Conservation (phyloP, 2,113 vertebrate species). For the Prunella fulvescens region DNA sequence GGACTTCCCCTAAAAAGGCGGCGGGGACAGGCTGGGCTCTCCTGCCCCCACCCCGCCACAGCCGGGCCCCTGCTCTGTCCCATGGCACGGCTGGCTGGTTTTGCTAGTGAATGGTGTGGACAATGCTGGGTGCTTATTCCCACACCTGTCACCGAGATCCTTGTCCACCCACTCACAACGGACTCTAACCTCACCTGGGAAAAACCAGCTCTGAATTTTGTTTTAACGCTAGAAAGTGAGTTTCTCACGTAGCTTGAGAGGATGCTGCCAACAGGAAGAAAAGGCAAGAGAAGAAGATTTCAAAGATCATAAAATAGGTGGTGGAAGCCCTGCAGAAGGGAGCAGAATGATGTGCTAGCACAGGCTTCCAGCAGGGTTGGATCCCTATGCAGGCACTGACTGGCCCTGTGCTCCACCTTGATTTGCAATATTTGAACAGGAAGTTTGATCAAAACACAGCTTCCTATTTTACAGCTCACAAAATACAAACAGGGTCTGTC, state of each 20-base stretch:
- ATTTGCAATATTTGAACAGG: neutral
- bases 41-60: neutral
- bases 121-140: neutral
- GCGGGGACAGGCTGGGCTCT: neutral
- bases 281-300: neutral
- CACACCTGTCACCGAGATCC: neutral
- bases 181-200: neutral
- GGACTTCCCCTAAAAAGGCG: neutral
- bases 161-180: neutral
- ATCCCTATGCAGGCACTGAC: neutral
- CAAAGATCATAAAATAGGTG: neutral
- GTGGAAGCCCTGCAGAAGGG: neutral
- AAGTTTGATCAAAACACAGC: neutral
- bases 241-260: neutral
- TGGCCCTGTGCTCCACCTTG: neutral
- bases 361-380: neutral
- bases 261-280: neutral
- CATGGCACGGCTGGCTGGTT: fast-evolving
- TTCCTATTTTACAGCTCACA: neutral
- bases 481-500: neutral
- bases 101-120: fast-evolving
- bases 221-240: neutral
- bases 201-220: neutral
- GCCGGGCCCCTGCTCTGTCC: neutral
- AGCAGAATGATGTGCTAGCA: neutral